Evolutionary conservation across 1,140 invertebrate species (phyloP), one percentile per base, ranked within the genome.

Genomic region (Temnothorax nylanderi): DNA sequence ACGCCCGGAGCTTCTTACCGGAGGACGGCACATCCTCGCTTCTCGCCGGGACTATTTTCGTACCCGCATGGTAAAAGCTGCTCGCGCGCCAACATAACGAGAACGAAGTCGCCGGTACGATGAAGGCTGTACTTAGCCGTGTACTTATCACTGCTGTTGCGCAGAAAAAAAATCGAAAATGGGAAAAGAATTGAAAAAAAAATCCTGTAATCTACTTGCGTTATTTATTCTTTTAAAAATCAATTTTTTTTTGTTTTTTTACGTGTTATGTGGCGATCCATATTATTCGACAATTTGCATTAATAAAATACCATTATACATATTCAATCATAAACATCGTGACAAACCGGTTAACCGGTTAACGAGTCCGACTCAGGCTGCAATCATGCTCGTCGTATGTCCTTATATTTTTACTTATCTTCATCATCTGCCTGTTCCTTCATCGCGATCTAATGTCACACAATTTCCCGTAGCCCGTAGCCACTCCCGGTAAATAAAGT

Each of bases 1-100:
- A 41, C 54, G 60, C 44, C 54, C 71, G 77, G n/a, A 84, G 69
- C 71, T 69, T 85, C 85, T 71, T 54, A 21, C 44, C 64, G 26
- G 16, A 78, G 76, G 21, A 77, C 41, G 51, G n/a, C 34, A 10
- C 37, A 47, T 69, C 54, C 64, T 75, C 80, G 32, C 13, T 47
- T 47, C 44, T 32, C n/a, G 26, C 26, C 26, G 26, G 13, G 44
- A 84, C 44, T 60, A 75, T 84, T 74, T 84, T 84, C 26, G 26
- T 75, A 37, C 18, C 32, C 56, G 51, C 54, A 49, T 75, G 54
- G 18, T 74, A 26, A 84, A 84, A 75, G 41, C 54, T 47, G 56
- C 21, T 26, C 77, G 47, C 41, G 18, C 26, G 54, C 13, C 18
- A n/a, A 3, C 41, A 37, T 72, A 56, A 41, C 21, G 62, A 69